These are phyloP conservation scores for Macrostomum lignano DNA, from an alignment of 1,140 invertebrate species.

Conservation along the genomic window DNA sequence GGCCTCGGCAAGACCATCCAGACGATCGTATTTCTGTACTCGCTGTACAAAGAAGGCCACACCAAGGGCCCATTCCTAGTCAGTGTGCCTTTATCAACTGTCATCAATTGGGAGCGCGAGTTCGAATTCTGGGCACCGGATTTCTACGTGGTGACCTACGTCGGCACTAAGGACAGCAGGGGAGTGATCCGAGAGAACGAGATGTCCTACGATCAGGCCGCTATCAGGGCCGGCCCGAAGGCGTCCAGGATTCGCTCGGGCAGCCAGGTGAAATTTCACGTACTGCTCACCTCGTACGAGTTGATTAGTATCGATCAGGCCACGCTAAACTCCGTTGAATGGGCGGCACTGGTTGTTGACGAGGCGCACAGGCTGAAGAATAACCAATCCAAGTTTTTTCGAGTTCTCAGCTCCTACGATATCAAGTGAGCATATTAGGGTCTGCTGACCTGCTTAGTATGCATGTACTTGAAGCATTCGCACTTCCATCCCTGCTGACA, in stretches of 20 bases:
- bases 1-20: slow-evolving; percentile 98
- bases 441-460: too few species aligned
- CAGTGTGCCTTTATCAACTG: slow-evolving; percentile 78
- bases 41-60: slow-evolving; percentile 86
- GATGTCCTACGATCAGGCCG: too few species aligned
- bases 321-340: slow-evolving; percentile 82
- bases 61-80: slow-evolving; percentile 88
- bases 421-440: too few species aligned
- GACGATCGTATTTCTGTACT: slow-evolving; percentile 87
- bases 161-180: slow-evolving; percentile 84
- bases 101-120: slow-evolving; percentile 98
- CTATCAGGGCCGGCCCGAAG: slow-evolving; percentile 47
- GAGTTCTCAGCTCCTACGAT: slow-evolving; percentile 61
- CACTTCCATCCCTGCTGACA: too few species aligned
- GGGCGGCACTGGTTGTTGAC: slow-evolving; percentile 90
- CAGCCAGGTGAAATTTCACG: slow-evolving; percentile 74
- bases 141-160: slow-evolving; percentile 93
- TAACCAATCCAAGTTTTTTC: slow-evolving; percentile 97
- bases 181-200: slow-evolving; percentile 35
- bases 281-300: slow-evolving; percentile 88
- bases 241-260: slow-evolving; percentile 47
- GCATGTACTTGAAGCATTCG: too few species aligned
- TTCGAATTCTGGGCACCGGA: slow-evolving; percentile 99
- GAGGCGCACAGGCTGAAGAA: slow-evolving; percentile 94
- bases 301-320: slow-evolving; percentile 83